phyloP scores from a whole-genome alignment of 92 coral and sea anemone genomes.

The Meandrina meandrites region DNA sequence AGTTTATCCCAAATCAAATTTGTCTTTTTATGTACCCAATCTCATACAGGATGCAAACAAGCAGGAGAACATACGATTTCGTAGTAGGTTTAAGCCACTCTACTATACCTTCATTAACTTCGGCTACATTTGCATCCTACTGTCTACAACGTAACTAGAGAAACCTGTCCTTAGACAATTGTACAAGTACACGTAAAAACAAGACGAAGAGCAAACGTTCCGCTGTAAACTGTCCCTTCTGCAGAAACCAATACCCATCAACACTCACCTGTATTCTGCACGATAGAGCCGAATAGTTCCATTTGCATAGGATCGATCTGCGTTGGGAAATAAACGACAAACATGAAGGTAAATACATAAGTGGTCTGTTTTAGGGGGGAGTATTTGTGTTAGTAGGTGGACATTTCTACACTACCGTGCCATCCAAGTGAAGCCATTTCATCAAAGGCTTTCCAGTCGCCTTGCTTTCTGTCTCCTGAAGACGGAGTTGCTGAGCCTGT shows the following conservation, averaged over 20 bases:
- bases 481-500: slow-evolving; percentile 75
- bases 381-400: neutral
- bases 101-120: neutral
- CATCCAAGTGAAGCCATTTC: slow-evolving; percentile 99
- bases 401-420: slow-evolving; percentile 57
- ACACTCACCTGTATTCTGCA: slow-evolving; percentile 80
- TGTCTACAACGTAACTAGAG: neutral
- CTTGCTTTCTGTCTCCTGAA: slow-evolving; percentile 70
- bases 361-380: neutral
- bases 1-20: neutral
- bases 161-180: neutral
- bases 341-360: neutral
- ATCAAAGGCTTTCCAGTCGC: slow-evolving; percentile 72
- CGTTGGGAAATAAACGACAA: neutral
- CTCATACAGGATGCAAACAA: neutral
- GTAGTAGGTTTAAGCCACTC: neutral
- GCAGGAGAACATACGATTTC: neutral
- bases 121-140: neutral
- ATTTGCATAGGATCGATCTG: slow-evolving; percentile 87
- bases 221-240: neutral
- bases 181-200: neutral
- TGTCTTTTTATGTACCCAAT: neutral
- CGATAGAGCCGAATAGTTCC: slow-evolving; percentile 87
- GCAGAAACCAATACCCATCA: neutral
- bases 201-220: neutral